A percentile compares a stretch with the other conserved stretches of the same genome.
phyloP scores from a whole-genome alignment of 2,797 vertebrate genomes.

The Pangasius larnaudii region DNA sequence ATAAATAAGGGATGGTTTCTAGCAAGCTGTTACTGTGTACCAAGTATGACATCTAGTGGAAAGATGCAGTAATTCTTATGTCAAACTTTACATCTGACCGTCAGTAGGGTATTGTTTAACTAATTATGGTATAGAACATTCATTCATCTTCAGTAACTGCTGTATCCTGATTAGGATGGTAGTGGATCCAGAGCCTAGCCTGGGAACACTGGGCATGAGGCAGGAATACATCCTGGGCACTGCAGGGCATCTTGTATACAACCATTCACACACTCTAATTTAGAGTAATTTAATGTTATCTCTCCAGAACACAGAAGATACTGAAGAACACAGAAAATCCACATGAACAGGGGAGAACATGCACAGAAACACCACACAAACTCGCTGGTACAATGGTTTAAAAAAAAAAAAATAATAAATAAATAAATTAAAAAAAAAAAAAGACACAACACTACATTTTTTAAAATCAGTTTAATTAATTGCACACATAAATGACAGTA shows the following conservation, averaged over 20 bases:
- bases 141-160: background rate
- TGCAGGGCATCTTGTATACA: background rate
- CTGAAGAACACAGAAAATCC: too few relatives aligned
- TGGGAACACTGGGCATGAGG: background rate
- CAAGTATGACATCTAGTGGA: conserved; percentile 17
- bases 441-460: conserved; percentile 54
- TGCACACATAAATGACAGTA: conserved; percentile 84
- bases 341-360: too few relatives aligned
- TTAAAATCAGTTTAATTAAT: conserved; percentile 83
- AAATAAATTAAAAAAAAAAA: conserved; percentile 1
- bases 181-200: background rate
- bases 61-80: background rate
- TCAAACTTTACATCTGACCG: background rate
- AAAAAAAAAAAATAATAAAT: background rate
- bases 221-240: background rate
- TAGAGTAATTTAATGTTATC: background rate
- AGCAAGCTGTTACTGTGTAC: background rate
- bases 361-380: background rate
- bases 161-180: background rate
- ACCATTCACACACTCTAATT: background rate
- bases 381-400: background rate
- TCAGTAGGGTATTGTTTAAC: background rate
- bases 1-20: background rate
- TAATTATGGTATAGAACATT: background rate
- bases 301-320: background rate